These are phyloP conservation scores for Psittacula cyanocephala DNA, from an alignment of 2,113 vertebrate species.

Conservation along the genomic window DNA sequence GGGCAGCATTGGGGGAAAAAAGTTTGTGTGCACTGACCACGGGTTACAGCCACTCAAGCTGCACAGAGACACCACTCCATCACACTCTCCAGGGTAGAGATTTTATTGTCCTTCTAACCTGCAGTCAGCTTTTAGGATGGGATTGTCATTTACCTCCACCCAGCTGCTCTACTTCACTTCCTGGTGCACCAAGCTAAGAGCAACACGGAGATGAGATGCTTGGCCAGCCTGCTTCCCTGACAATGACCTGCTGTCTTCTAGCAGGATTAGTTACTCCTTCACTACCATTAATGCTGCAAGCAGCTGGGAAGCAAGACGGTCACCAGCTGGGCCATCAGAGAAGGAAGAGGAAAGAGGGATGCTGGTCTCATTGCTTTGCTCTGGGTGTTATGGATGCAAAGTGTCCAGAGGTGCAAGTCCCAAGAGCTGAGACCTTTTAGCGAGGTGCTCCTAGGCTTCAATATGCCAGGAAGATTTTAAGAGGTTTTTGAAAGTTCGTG, in stretches of 20 bases:
- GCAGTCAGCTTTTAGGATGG: background rate
- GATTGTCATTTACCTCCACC: background rate
- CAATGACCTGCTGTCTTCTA: background rate
- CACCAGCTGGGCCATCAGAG: background rate
- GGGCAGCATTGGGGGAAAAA: background rate
- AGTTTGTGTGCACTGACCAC: fast-evolving
- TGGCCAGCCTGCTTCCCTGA: background rate
- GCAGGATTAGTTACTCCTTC: background rate
- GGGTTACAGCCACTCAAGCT: background rate
- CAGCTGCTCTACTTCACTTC: background rate
- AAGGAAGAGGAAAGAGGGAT: background rate
- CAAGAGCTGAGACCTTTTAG: background rate
- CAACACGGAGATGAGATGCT: background rate
- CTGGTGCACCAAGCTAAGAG: background rate
- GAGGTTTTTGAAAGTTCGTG: background rate
- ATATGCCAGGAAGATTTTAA: background rate
- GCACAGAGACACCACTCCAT: background rate
- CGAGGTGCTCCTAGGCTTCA: fast-evolving
- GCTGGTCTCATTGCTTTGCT: background rate
- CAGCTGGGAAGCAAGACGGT: background rate
- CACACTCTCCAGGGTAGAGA: background rate
- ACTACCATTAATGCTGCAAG: background rate
- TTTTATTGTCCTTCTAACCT: background rate
- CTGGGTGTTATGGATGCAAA: background rate
- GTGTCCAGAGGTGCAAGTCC: background rate